Percentiles rank a stretch among this genome's conserved stretches.
Evolutionary conservation across 2,113 vertebrate species (phyloP).

Genomic region (Brachirus orientalis): DNA sequence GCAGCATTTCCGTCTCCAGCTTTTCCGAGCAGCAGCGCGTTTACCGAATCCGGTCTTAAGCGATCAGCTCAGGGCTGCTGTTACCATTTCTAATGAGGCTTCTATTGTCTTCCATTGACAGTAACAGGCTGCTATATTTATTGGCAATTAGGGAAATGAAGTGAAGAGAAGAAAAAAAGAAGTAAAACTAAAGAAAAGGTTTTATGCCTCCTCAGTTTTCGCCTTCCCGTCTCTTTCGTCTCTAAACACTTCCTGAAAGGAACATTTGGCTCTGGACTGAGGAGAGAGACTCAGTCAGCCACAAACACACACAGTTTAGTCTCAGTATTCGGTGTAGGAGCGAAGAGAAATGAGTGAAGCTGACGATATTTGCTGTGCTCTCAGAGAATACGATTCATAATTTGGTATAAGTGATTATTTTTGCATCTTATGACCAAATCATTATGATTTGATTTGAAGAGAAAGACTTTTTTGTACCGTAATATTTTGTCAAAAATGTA

Average conservation of each 20-base stretch:
- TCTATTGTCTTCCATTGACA: conserved; percentile 22
- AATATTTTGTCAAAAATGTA: too few relatives aligned
- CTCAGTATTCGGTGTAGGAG: background rate
- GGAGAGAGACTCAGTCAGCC: background rate
- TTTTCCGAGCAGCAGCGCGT: conserved; percentile 39
- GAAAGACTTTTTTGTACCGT: too few relatives aligned
- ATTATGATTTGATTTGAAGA: too few relatives aligned
- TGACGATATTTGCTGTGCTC: background rate
- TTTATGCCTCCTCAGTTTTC: conserved; percentile 7
- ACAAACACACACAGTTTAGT: background rate
- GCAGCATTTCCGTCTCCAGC: conserved; percentile 28
- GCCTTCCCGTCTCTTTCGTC: conserved; percentile 2
- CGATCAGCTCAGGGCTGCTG: conserved; percentile 45
- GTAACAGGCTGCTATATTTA: conserved; percentile 56
- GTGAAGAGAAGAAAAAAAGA: conserved; percentile 8
- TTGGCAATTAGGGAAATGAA: conserved; percentile 4
- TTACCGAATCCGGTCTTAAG: conserved; percentile 21
- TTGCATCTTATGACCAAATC: too few relatives aligned
- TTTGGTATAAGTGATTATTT: too few relatives aligned
- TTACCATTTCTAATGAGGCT: conserved; percentile 45
- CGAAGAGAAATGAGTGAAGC: background rate
- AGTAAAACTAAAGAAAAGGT: conserved; percentile 34
- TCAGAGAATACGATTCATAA: too few relatives aligned
- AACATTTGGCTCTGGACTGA: conserved; percentile 34
- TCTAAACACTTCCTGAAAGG: conserved; percentile 31